A percentile compares a stretch with the other conserved stretches of the same genome.
Evolutionary conservation across 1,140 invertebrate genomes (phyloP).

Genomic region (Linepithema humile): DNA sequence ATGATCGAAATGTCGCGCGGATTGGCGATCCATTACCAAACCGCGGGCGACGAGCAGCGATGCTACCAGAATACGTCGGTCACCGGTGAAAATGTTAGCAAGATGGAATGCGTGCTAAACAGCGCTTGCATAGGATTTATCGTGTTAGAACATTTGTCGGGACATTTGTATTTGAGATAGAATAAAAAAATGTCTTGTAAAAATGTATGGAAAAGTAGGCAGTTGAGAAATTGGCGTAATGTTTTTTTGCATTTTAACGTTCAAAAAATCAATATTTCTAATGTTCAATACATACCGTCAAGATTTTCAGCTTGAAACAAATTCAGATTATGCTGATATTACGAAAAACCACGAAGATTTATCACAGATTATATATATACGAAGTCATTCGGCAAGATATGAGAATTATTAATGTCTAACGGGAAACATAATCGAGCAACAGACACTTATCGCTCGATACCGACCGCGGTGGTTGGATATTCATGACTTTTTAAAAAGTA

Average conservation of each 20-base stretch:
- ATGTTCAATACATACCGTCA: not conserved
- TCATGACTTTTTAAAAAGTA: constrained; percentile 33
- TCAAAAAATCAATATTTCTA: not conserved
- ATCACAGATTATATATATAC: not conserved
- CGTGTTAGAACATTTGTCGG: not conserved
- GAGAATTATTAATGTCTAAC: not conserved
- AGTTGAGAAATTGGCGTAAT: too few species aligned
- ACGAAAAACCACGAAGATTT: not conserved
- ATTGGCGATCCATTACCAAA: constrained; percentile 56
- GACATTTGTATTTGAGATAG: not conserved
- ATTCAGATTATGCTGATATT: not conserved
- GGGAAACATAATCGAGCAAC: not conserved
- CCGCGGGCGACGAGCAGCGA: constrained; percentile 43
- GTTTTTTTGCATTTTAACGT: too few species aligned
- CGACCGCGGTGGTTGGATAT: not conserved
- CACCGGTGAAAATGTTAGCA: constrained; percentile 52
- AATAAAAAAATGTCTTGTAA: not conserved
- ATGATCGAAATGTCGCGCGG: constrained; percentile 59
- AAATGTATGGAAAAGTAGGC: too few species aligned
- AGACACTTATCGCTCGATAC: not conserved
- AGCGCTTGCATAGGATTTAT: not conserved
- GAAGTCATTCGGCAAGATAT: not conserved
- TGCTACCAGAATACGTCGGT: constrained; percentile 43
- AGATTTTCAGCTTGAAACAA: not conserved
- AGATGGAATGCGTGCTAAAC: constrained; percentile 42